These are phyloP conservation scores for Lingula anatina DNA, from an alignment of 2,888 invertebrate genomes.

Conservation along the genomic window DNA sequence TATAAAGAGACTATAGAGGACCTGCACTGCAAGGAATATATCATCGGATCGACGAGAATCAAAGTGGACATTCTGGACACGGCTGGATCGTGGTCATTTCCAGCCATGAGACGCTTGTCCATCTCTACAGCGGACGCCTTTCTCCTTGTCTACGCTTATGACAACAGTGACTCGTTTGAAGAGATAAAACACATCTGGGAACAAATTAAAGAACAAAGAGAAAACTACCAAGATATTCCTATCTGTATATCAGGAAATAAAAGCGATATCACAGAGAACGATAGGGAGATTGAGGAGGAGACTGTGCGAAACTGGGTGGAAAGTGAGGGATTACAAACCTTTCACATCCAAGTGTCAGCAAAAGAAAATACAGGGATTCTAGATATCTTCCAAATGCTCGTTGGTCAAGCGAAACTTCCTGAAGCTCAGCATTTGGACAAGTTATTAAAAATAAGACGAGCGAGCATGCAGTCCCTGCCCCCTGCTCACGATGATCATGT, in stretches of 20 bases:
- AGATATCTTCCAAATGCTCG: constrained; percentile 74
- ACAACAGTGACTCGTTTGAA: constrained; percentile 33
- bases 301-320: constrained; percentile 73
- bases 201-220: constrained; percentile 75
- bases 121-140: constrained; percentile 95
- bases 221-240: constrained; percentile 76
- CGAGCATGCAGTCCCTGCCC: too few relatives aligned
- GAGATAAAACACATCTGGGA: constrained; percentile 43
- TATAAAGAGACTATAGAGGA: constrained; percentile 95
- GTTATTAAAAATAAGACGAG: too few relatives aligned
- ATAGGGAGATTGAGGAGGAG: constrained; percentile 67
- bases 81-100: constrained; percentile 87
- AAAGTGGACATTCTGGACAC: constrained; percentile 93
- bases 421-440: too few relatives aligned
- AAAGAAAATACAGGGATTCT: constrained; percentile 66
- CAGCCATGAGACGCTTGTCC: constrained; percentile 90
- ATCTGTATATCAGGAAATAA: constrained; percentile 96
- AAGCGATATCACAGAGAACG: constrained; percentile 71
- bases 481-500: too few relatives aligned
- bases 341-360: constrained; percentile 60
- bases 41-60: constrained; percentile 68
- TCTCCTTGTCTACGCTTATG: constrained; percentile 73
- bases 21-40: constrained; percentile 83
- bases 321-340: constrained; percentile 54
- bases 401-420: constrained; percentile 70